A percentile compares a stretch with the other conserved stretches of the same genome.
These are phyloP conservation scores for Pseudochirops cupreus DNA, from an alignment of 2,797 vertebrate genomes.

Conservation along the genomic window DNA sequence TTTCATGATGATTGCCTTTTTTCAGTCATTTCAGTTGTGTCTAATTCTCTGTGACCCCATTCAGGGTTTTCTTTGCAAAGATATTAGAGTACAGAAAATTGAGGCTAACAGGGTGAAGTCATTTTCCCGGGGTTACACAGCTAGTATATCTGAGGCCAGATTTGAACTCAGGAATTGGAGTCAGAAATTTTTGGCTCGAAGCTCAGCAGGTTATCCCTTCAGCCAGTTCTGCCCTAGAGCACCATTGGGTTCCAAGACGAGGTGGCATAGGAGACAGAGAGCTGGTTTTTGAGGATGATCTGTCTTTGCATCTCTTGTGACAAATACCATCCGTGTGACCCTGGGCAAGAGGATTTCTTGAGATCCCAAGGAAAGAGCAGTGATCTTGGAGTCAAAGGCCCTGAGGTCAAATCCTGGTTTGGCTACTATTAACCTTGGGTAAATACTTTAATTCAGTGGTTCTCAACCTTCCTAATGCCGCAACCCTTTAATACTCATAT, in stretches of 20 bases:
- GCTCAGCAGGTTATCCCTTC: too few relatives aligned
- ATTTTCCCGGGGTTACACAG: background rate
- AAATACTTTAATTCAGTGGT: background rate
- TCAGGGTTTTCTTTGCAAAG: background rate
- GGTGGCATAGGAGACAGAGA: background rate
- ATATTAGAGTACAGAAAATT: background rate
- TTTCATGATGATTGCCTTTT: background rate
- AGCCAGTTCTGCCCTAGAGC: too few relatives aligned
- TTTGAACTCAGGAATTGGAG: background rate
- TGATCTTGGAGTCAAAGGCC: background rate
- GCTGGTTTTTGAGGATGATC: too few relatives aligned
- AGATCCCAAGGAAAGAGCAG: background rate
- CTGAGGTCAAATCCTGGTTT: background rate
- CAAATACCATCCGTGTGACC: too few relatives aligned
- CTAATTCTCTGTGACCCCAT: background rate
- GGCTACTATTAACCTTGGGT: background rate
- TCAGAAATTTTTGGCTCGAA: background rate
- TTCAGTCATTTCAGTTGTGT: background rate
- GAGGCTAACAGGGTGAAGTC: background rate
- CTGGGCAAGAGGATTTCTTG: too few relatives aligned
- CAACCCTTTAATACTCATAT: too few relatives aligned
- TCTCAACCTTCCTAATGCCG: too few relatives aligned
- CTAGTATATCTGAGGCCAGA: background rate
- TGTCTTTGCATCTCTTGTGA: too few relatives aligned
- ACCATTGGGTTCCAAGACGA: background rate